These are phyloP conservation scores for Festucalex cinctus DNA, from an alignment of 2,113 vertebrate species.

Conservation along the genomic window DNA sequence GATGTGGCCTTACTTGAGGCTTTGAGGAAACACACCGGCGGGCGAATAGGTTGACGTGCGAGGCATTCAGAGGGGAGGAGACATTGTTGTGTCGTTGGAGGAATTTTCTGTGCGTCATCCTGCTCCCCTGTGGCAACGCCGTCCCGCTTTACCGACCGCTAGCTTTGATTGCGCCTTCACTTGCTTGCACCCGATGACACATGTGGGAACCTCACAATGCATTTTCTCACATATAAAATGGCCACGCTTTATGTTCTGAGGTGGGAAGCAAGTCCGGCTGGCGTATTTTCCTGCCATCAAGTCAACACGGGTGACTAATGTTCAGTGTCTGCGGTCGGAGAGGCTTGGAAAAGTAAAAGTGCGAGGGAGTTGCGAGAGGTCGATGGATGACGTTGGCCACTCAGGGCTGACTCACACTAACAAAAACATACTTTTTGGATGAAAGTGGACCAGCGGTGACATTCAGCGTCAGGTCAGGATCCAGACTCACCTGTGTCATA, in stretches of 20 bases:
- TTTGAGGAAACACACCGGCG: background rate
- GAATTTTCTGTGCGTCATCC: constrained; percentile 64
- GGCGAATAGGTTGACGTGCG: constrained; percentile 52
- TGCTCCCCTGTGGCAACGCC: constrained; percentile 36
- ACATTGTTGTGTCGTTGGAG: constrained; percentile 50
- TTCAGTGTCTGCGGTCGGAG: constrained; percentile 26
- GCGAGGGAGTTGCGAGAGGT: constrained; percentile 22
- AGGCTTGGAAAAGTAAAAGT: constrained; percentile 40
- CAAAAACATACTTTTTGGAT: background rate
- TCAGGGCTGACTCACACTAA: constrained; percentile 30
- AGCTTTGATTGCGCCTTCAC: constrained; percentile 37
- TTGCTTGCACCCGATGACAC: background rate
- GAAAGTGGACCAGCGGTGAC: constrained; percentile 20
- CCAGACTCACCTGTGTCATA: no score
- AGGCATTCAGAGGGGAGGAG: constrained; percentile 30
- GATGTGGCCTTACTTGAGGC: background rate
- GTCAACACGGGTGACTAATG: constrained; percentile 45
- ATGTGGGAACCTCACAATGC: background rate
- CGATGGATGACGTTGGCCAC: constrained; percentile 28
- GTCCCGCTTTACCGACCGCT: constrained; percentile 54
- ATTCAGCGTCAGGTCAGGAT: constrained; percentile 17
- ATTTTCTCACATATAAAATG: background rate
- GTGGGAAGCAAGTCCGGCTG: constrained; percentile 13
- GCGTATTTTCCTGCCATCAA: constrained; percentile 34
- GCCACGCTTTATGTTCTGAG: background rate